phyloP scores from a whole-genome alignment of 2,113 vertebrate species.

The Cygnus buccinator region DNA sequence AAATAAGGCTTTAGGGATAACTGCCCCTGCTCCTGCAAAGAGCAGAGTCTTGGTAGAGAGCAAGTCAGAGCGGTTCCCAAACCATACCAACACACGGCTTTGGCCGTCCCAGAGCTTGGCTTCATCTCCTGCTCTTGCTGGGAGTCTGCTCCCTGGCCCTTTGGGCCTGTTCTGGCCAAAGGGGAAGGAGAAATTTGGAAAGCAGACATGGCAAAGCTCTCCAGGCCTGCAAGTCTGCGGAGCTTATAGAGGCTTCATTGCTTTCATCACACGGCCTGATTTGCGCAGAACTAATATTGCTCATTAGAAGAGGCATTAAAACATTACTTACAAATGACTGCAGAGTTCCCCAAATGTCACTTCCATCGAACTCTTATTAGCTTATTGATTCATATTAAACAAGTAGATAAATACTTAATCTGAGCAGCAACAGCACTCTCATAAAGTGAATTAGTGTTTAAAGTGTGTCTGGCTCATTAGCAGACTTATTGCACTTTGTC shows the following conservation, averaged over 20 bases:
- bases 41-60: neutral
- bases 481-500: neutral
- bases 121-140: neutral
- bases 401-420: constrained; percentile 66
- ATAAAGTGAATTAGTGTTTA: constrained; percentile 52
- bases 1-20: neutral
- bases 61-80: neutral
- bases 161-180: neutral
- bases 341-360: neutral
- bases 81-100: neutral
- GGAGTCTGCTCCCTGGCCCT: neutral
- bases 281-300: neutral
- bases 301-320: constrained; percentile 52
- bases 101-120: neutral
- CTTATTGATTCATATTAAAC: constrained; percentile 72
- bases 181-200: neutral
- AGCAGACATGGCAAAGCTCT: fast-evolving
- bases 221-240: neutral
- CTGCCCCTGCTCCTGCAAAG: neutral
- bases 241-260: neutral
- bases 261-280: neutral
- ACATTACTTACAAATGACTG: constrained; percentile 32
- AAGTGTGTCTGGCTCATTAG: constrained; percentile 24
- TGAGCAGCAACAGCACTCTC: constrained; percentile 36
- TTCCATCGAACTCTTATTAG: constrained; percentile 51